Evolutionary conservation across 2,888 invertebrate species (phyloP).

Genomic region (Penaeus monodon): DNA sequence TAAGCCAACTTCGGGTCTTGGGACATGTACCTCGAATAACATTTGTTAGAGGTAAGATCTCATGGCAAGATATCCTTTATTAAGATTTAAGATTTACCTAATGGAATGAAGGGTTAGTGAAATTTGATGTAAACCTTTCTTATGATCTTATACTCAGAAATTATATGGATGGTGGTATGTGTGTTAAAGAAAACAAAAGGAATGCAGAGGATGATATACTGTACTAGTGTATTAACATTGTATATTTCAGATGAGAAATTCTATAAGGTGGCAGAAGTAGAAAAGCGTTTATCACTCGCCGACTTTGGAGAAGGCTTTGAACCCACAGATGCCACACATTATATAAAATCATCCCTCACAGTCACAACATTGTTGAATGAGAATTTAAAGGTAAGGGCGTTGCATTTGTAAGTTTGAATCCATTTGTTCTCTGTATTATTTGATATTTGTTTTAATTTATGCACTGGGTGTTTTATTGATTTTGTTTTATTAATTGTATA

Average conservation of each 20-base stretch:
- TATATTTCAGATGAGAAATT: slow-evolving; percentile 20
- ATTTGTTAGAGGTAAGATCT: slow-evolving; percentile 37
- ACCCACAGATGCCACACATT: slow-evolving; percentile 43
- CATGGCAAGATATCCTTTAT: not conserved
- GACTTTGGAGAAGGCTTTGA: slow-evolving; percentile 54
- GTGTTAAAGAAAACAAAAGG: not conserved
- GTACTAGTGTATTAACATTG: too few species aligned
- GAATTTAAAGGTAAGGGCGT: slow-evolving; percentile 12
- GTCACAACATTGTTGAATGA: not conserved
- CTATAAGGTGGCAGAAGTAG: slow-evolving; percentile 48
- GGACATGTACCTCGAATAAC: slow-evolving; percentile 36
- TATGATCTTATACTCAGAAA: too few species aligned
- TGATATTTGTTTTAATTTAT: too few species aligned
- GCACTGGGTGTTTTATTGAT: too few species aligned
- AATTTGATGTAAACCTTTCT: not conserved
- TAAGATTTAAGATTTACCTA: not conserved
- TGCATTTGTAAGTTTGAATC: too few species aligned
- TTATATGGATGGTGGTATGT: too few species aligned
- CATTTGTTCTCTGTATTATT: too few species aligned
- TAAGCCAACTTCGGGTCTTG: slow-evolving; percentile 14
- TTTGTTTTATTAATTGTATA: too few species aligned
- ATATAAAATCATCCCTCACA: slow-evolving; percentile 13
- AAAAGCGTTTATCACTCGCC: slow-evolving; percentile 23
- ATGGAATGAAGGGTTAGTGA: slow-evolving; percentile 2
- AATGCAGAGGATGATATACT: too few species aligned